These are phyloP conservation scores for Lemur catta DNA, from an alignment of 2,797 vertebrate genomes.

Conservation along the genomic window DNA sequence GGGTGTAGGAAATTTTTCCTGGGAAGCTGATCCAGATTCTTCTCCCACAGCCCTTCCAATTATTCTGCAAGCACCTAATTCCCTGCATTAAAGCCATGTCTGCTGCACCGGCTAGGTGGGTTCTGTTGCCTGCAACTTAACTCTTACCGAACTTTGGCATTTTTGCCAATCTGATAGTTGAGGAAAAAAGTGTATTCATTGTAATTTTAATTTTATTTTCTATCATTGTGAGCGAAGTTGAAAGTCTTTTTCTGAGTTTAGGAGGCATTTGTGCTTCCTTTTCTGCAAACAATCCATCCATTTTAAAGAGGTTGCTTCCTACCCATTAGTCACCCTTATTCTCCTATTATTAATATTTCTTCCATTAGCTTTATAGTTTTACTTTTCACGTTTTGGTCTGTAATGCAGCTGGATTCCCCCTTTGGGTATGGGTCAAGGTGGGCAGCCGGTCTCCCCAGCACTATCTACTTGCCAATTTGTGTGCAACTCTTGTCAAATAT, in stretches of 20 bases:
- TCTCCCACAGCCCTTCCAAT: neutral
- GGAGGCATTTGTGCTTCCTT: neutral
- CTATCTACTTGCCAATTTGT: neutral
- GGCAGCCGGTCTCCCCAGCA: neutral
- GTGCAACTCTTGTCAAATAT: neutral
- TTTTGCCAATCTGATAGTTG: neutral
- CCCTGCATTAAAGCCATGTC: neutral
- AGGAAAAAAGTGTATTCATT: neutral
- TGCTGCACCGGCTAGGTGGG: neutral
- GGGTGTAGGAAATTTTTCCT: neutral
- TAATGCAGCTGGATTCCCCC: neutral
- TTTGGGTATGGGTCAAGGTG: neutral
- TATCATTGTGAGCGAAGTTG: neutral
- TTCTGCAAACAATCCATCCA: neutral
- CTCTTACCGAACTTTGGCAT: neutral
- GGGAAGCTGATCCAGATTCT: neutral
- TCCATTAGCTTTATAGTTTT: neutral
- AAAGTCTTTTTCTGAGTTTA: neutral
- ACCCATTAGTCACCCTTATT: neutral
- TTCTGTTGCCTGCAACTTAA: neutral
- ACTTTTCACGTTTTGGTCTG: neutral
- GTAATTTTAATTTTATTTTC: neutral
- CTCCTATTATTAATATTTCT: neutral
- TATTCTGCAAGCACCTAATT: neutral
- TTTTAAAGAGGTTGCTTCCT: neutral